Conservation (phyloP, 2,797 vertebrate species). For the Mormyrus proboscirostris region DNA sequence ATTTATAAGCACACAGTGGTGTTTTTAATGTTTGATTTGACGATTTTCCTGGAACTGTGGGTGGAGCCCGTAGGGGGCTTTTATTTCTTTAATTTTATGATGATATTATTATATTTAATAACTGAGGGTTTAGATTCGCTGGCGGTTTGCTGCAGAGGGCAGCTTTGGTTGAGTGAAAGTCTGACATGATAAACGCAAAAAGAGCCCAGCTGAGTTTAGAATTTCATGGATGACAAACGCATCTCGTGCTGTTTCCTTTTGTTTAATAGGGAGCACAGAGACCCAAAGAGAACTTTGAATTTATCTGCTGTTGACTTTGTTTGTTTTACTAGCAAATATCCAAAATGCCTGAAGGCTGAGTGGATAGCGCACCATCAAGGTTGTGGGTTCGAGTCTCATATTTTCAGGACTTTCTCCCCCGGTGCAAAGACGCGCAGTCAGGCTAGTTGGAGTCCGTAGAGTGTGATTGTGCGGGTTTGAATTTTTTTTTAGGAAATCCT, state of each 20-base stretch:
- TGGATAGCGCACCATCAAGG: neutral
- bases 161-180: neutral
- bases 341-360: neutral
- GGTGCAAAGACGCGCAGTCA: neutral
- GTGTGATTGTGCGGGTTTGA: neutral
- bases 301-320: neutral
- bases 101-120: neutral
- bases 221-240: neutral
- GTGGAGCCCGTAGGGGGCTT: slow-evolving; percentile 1
- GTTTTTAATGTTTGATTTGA: neutral
- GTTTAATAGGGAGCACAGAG: neutral
- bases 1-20: neutral
- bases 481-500: neutral
- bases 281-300: neutral
- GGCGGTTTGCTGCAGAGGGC: neutral
- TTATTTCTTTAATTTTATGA: neutral
- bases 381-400: neutral
- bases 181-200: neutral
- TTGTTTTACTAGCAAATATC: neutral
- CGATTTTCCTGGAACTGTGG: slow-evolving; percentile 4
- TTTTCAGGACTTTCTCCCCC: neutral
- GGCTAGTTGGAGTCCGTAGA: neutral
- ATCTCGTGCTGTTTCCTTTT: neutral
- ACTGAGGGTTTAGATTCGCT: neutral
- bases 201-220: neutral